A percentile compares a stretch with the other conserved stretches of the same genome.
Evolutionary conservation across 2,797 vertebrate genomes (phyloP).

Genomic region (Alosa sapidissima): DNA sequence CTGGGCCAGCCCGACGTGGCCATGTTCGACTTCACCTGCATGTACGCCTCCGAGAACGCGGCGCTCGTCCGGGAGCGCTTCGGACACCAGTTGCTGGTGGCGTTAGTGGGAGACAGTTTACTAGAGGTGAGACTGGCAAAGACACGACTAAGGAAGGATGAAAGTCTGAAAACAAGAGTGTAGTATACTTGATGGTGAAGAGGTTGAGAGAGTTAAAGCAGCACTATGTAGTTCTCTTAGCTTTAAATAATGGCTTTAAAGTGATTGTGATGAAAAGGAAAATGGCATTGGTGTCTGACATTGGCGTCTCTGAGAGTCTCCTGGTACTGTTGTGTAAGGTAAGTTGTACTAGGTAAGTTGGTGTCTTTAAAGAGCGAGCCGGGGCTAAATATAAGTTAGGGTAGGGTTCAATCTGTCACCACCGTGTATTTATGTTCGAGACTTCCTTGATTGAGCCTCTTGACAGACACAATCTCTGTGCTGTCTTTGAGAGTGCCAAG

Average conservation of each 20-base stretch:
- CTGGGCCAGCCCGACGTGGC: conserved; percentile 92
- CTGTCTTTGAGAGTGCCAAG: not conserved
- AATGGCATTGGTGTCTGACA: no score
- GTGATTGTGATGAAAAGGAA: no score
- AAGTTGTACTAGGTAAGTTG: no score
- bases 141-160: no score
- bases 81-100: conserved; percentile 89
- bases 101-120: conserved; percentile 94
- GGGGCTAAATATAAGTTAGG: not conserved
- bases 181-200: no score
- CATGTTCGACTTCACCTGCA: conserved; percentile 99
- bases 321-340: no score
- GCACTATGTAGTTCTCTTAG: no score
- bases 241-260: no score
- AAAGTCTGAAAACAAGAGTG: no score
- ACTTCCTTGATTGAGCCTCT: not conserved
- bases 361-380: no score
- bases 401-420: not conserved
- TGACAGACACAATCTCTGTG: not conserved
- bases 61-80: conserved; percentile 88
- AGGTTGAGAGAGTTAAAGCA: no score
- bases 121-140: conserved; percentile 80
- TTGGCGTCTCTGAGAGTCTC: no score
- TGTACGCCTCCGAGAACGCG: conserved; percentile 95
- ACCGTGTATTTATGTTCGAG: not conserved